Evolutionary conservation across 2,888 invertebrate species (phyloP), one percentile per base, ranked within the genome.

Genomic region (Erebia epiphron): DNA sequence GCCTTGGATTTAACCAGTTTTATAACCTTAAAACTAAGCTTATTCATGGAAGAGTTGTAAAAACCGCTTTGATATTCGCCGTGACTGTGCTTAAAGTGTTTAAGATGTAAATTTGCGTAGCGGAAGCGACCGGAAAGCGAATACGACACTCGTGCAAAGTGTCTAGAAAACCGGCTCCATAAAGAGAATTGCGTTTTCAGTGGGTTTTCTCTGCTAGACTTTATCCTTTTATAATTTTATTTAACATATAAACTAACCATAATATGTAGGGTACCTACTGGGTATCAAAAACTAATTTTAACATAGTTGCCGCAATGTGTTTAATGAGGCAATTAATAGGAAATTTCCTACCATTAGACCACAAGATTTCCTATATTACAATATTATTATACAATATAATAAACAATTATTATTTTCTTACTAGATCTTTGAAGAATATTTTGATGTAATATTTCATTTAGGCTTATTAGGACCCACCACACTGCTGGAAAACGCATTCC

Each of bases 51-150:
- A 72, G 69, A 69, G 75, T 69, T 71, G 64, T 75, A 70, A 72
- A 72, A 75, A 70, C 58, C 26, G 61, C 73, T 75, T 72, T 73
- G 72, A 73, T 75, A 63, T 73, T 62, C 18, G 68, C 60, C 76
- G 75, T 66, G 72, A 26, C 69, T 72, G 72, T 66, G 71, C 71
- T 68, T 72, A 70, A 69, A 69, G 68, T 75, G 69, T 72, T 64
- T 57, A 66, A 74, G 58, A 50, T 54, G 56, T 72, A 72, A 68
- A 70, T 62, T 70, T 73, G 70, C 68, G 71, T 71, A 72, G 67
- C 70, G 73, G 65, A 71, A 80, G 77, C 78, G 76, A 75, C 77
- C 66, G 75, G 67, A 71, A 70, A 68, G 77, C 76, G 76, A 78
- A 75, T 76, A 76, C 73, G 41, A 57, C 75, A 73, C 75, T 77